A percentile compares a stretch with the other conserved stretches of the same genome.
Conservation (phyloP, 2,888 invertebrate genomes). For the Drosophila mettleri region DNA sequence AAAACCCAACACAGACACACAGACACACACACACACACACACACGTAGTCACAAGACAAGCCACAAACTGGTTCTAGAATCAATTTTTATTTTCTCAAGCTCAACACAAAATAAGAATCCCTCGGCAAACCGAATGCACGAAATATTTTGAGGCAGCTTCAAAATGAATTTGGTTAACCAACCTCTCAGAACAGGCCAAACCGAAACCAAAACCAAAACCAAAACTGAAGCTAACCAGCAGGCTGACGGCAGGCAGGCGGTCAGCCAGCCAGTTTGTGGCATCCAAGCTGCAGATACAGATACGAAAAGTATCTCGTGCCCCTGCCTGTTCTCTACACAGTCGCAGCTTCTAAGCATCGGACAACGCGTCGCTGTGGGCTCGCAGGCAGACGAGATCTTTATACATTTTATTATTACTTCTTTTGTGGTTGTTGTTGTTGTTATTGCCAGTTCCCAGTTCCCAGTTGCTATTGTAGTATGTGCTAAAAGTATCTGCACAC, state of each 20-base stretch:
- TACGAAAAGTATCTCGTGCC: slow-evolving; percentile 30
- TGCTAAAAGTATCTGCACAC: slow-evolving; percentile 53
- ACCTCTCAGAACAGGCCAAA: slow-evolving; percentile 35
- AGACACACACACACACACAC: slow-evolving; percentile 8
- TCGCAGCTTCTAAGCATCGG: slow-evolving; percentile 37
- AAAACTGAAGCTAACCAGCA: slow-evolving; percentile 34
- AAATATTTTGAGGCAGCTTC: slow-evolving; percentile 74
- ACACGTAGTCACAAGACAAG: neutral
- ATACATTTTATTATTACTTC: slow-evolving; percentile 47
- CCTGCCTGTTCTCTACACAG: neutral
- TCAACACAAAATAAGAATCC: slow-evolving; percentile 55
- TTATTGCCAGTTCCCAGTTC: too few relatives aligned
- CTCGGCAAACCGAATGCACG: slow-evolving; percentile 58
- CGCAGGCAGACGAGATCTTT: slow-evolving; percentile 49
- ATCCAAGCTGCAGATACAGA: slow-evolving; percentile 45
- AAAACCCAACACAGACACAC: slow-evolving; percentile 31
- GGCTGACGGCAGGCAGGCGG: slow-evolving; percentile 21
- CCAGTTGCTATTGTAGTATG: slow-evolving; percentile 37
- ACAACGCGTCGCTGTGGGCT: slow-evolving; percentile 11
- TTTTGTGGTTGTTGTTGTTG: slow-evolving; percentile 15
- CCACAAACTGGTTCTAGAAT: slow-evolving; percentile 77
- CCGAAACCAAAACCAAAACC: slow-evolving; percentile 25
- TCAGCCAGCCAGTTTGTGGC: slow-evolving; percentile 44
- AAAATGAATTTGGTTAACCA: slow-evolving; percentile 74
- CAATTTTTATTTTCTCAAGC: slow-evolving; percentile 79